Conservation (phyloP, 1,140 invertebrate species). For the Linepithema humile region DNA sequence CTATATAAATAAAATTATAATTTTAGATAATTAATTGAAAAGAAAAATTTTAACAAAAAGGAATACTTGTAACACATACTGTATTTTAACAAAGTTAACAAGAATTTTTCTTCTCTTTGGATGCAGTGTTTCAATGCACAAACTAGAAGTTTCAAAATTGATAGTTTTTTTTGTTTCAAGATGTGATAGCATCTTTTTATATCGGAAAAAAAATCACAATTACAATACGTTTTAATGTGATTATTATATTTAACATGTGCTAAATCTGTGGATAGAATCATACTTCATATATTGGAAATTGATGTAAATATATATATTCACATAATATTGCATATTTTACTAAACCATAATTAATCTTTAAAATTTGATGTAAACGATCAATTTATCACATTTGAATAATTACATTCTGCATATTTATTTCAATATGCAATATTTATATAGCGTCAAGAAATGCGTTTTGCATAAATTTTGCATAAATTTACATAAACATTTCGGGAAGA, state of each 20-base stretch:
- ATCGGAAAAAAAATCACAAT: neutral
- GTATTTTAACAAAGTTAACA: neutral
- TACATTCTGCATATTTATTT: too few relatives aligned
- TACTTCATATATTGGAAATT: neutral
- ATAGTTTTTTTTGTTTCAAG: neutral
- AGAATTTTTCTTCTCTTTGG: neutral
- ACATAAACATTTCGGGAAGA: too few relatives aligned
- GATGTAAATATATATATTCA: neutral
- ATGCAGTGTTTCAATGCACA: neutral
- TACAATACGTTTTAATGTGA: neutral
- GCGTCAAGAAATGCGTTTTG: neutral
- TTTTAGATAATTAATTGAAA: neutral
- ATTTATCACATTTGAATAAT: constrained; percentile 34
- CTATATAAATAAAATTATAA: neutral
- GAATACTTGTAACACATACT: neutral
- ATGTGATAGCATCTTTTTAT: neutral
- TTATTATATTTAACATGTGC: neutral
- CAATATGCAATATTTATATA: too few relatives aligned
- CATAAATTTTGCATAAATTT: constrained; percentile 17
- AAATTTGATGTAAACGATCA: constrained; percentile 31
- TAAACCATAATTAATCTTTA: constrained; percentile 14
- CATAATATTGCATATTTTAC: constrained; percentile 1
- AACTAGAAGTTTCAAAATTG: neutral
- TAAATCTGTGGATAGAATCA: neutral
- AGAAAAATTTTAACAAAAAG: neutral